Conservation (phyloP, 2,888 invertebrate genomes). For the Mechanitis mazaeus region DNA sequence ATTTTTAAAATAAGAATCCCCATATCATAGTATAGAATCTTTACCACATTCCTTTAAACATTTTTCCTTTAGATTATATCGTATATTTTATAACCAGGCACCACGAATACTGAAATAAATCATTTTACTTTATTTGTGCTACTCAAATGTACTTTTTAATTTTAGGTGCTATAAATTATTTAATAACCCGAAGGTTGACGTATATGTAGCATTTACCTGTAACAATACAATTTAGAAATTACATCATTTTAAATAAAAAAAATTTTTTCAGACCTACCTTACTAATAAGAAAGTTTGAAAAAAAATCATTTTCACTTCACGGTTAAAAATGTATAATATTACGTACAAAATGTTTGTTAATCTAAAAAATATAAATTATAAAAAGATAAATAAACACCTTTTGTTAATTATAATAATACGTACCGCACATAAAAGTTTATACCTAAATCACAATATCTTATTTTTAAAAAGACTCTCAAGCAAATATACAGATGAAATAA, state of each 20-base stretch:
- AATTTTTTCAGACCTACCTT: too few relatives aligned
- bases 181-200: not conserved
- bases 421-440: too few relatives aligned
- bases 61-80: slow-evolving; percentile 9
- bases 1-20: slow-evolving; percentile 16
- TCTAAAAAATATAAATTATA: too few relatives aligned
- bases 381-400: too few relatives aligned
- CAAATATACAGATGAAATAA: not conserved
- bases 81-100: not conserved
- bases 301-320: too few relatives aligned
- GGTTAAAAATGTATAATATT: too few relatives aligned
- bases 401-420: too few relatives aligned
- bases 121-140: slow-evolving; percentile 1
- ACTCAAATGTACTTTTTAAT: slow-evolving; percentile 1
- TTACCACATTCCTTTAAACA: slow-evolving; percentile 13
- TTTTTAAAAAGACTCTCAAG: too few relatives aligned
- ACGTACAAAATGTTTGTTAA: too few relatives aligned
- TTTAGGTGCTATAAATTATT: not conserved
- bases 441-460: too few relatives aligned
- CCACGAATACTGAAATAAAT: slow-evolving; percentile 1
- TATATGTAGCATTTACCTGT: not conserved
- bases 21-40: slow-evolving; percentile 9
- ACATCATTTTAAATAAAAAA: too few relatives aligned
- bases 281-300: too few relatives aligned
- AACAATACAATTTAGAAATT: not conserved